phyloP scores from a whole-genome alignment of 2,888 invertebrate genomes.

The Apotomis betuletana region DNA sequence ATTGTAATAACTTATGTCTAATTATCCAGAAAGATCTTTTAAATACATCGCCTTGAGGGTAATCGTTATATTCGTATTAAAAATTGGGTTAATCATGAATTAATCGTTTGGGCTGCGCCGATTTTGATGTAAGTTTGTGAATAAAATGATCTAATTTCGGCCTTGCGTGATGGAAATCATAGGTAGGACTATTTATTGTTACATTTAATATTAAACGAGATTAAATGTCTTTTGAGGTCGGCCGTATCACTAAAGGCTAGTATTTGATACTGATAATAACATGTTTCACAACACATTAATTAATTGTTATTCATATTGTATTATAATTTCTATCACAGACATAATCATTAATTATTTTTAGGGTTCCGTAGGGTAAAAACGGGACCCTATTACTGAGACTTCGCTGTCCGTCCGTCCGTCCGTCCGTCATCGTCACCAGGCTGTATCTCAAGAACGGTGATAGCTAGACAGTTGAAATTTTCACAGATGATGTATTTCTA shows the following conservation, averaged over 20 bases:
- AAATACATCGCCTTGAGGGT: conserved; percentile 28
- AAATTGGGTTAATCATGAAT: conserved; percentile 37
- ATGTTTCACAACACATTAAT: no score
- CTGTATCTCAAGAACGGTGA: no score
- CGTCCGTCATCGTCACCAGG: no score
- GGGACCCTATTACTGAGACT: no score
- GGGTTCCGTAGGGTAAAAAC: no score
- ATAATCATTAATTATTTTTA: no score
- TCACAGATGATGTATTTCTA: no score
- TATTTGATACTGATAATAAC: not conserved
- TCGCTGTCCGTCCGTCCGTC: no score
- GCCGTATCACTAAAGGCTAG: not conserved
- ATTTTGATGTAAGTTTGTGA: conserved; percentile 17
- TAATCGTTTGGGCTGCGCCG: conserved; percentile 28
- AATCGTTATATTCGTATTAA: conserved; percentile 35
- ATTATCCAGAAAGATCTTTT: conserved; percentile 15
- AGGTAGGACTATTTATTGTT: not conserved
- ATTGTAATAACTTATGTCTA: conserved; percentile 26
- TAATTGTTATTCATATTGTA: no score
- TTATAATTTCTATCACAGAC: no score
- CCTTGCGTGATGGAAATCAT: conserved; percentile 14
- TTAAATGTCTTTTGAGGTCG: conserved; percentile 5
- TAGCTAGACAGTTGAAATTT: no score
- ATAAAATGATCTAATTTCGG: conserved; percentile 27
- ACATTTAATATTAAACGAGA: conserved; percentile 4